These are phyloP conservation scores for Cataglyphis hispanica DNA, from an alignment of 1,140 invertebrate genomes.

Conservation along the genomic window DNA sequence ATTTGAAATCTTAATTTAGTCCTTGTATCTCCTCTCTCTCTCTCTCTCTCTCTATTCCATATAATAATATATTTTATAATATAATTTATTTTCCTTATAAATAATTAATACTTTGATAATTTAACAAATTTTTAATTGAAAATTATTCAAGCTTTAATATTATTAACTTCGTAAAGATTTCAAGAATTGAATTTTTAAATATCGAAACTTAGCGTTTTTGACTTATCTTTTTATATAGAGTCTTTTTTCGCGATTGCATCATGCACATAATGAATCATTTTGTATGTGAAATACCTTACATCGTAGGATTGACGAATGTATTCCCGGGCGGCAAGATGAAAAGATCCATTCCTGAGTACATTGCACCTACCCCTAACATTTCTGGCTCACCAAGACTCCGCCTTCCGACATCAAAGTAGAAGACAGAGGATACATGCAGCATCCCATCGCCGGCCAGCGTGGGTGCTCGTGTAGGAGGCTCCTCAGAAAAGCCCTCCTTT, in stretches of 20 bases:
- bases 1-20: not conserved
- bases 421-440: conserved; percentile 57
- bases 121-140: too few relatives aligned
- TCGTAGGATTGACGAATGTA: not conserved
- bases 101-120: too few relatives aligned
- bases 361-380: conserved; percentile 54
- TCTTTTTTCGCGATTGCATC: too few relatives aligned
- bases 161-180: too few relatives aligned
- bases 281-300: too few relatives aligned
- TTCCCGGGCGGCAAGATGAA: conserved; percentile 19
- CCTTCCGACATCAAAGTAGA: conserved; percentile 62
- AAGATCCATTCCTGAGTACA: conserved; percentile 55
- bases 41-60: not conserved
- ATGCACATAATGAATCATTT: too few relatives aligned
- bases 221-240: too few relatives aligned
- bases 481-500: conserved; percentile 78
- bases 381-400: conserved; percentile 60
- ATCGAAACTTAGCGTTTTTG: too few relatives aligned
- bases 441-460: conserved; percentile 67
- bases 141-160: too few relatives aligned
- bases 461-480: conserved; percentile 81
- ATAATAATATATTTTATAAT: too few relatives aligned
- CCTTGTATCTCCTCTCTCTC: not conserved
- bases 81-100: too few relatives aligned
- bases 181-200: too few relatives aligned